Percentiles rank a stretch among this genome's conserved stretches.
Conservation (phyloP, 2,113 vertebrate genomes). For the Gobiocypris rarus region DNA sequence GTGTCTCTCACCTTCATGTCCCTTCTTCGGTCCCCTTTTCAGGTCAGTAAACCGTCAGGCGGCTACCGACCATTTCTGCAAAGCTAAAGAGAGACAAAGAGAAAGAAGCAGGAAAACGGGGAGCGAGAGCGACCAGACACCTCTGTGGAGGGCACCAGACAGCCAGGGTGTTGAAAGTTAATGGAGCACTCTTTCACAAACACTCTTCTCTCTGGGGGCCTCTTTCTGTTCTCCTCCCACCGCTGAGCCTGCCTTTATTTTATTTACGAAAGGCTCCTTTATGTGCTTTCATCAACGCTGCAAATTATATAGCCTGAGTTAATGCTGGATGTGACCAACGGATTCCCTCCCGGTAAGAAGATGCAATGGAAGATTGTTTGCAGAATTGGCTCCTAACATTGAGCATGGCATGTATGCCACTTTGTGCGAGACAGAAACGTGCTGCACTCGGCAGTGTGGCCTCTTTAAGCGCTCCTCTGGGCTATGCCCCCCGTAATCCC, state of each 20-base stretch:
- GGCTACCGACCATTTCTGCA: slow-evolving; percentile 1
- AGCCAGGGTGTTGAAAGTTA: slow-evolving; percentile 72
- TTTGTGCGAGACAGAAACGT: slow-evolving; percentile 27
- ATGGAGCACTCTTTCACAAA: slow-evolving; percentile 77
- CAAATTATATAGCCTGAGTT: slow-evolving; percentile 74
- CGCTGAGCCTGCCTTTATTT: slow-evolving; percentile 75
- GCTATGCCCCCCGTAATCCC: slow-evolving; percentile 79
- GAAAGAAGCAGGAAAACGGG: slow-evolving; percentile 51
- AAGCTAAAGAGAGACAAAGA: slow-evolving; percentile 49
- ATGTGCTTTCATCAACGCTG: slow-evolving; percentile 75
- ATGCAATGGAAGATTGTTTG: slow-evolving; percentile 16
- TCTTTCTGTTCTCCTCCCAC: slow-evolving; percentile 67
- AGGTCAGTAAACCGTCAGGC: slow-evolving; percentile 58
- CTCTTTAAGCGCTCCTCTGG: slow-evolving; percentile 75
- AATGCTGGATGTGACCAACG: slow-evolving; percentile 52
- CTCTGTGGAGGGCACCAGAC: slow-evolving; percentile 66
- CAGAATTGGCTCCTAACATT: not conserved
- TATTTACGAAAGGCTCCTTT: slow-evolving; percentile 75
- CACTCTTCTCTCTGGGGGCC: slow-evolving; percentile 71
- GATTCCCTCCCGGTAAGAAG: not conserved
- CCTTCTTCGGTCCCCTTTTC: slow-evolving; percentile 55
- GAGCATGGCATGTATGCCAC: not conserved
- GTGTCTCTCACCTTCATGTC: slow-evolving; percentile 59
- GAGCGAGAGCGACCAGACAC: slow-evolving; percentile 62
- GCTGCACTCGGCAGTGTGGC: slow-evolving; percentile 28